Evolutionary conservation across 53 echinoderm and acorn worm species (phyloP).

Genomic region (Mesocentrotus franciscanus): DNA sequence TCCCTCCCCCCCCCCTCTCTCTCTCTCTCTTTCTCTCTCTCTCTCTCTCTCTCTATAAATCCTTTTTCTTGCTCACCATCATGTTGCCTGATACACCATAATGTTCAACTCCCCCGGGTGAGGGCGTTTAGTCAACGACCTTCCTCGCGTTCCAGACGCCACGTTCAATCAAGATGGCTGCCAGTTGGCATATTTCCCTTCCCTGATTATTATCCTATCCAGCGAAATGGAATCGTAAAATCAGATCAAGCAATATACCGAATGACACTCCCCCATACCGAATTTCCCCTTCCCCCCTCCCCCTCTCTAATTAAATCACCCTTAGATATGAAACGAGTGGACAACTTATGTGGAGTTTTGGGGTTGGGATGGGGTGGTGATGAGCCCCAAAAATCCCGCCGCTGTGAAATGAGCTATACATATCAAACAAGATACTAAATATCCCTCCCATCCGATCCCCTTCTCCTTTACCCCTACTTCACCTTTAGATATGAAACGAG

Average conservation of each 20-base stretch:
- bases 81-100: background rate
- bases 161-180: conserved; percentile 29
- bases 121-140: conserved; percentile 30
- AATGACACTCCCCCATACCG: background rate
- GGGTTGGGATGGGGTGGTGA: background rate
- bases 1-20: background rate
- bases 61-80: background rate
- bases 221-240: background rate
- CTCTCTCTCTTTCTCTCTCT: background rate
- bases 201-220: background rate
- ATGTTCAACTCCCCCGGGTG: background rate
- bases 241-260: background rate
- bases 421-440: too few relatives aligned
- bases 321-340: conserved; percentile 6
- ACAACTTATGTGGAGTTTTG: background rate
- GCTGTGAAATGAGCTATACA: background rate
- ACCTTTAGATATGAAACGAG: too few relatives aligned
- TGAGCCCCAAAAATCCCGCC: background rate
- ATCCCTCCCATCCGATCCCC: too few relatives aligned
- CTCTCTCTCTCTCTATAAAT: background rate
- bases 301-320: background rate
- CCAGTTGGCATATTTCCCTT: conserved; percentile 13
- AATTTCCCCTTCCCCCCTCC: background rate
- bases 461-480: too few relatives aligned
- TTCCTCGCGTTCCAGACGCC: conserved; percentile 29